Base-by-base conservation (phyloP, 1,140 invertebrate genomes). In the Holcopasites calliopsidis region DNA sequence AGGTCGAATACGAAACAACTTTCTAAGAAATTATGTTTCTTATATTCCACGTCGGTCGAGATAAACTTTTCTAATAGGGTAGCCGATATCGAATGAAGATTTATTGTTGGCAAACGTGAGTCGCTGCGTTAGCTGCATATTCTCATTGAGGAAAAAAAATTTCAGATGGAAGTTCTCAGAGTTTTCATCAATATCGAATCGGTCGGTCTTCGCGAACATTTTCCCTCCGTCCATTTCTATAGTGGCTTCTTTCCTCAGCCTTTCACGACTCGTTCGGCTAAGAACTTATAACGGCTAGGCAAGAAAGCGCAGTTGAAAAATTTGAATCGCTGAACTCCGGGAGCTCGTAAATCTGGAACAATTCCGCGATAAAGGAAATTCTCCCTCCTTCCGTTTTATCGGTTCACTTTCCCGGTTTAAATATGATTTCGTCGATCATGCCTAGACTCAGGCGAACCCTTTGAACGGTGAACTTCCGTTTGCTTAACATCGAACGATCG, bases 291-390 rank as follows among this genome's bases (percentile, higher is more conserved):
- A 58, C 11, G 40, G 52, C 55, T 66, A 74, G 74, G 69, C 64
- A 83, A 82, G 79, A 82, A 81, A 68, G 76, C 69, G 65, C 61
- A 71, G 65, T 82, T 82, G 81, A 83, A 83, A 83, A 83, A 83
- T 83, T 83, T 83, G 76, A 83, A 83, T 82, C 71, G 80, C 80
- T 78, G 80, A 82, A 83, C 80, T 83, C 75, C 26, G 66, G 80
- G 82, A 79, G 80, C 76, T 82, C 82, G 83, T 83, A 82, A 83
- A 83, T 83, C 82, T 79, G 76, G 77, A 83, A 83, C 80, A 83
- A 83, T 83, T 83, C 76, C 66, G 72, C 49, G 57, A 82, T 83
- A 83, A 83, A 83, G 82, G 72, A 60, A 75, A 82, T 70, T 77
- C 76, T 44, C 52, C 69, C 47, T 52, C 49, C 76, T 72, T 79